Conservation (phyloP, 1,140 invertebrate genomes). For the Lepidotrigona ventralis region DNA sequence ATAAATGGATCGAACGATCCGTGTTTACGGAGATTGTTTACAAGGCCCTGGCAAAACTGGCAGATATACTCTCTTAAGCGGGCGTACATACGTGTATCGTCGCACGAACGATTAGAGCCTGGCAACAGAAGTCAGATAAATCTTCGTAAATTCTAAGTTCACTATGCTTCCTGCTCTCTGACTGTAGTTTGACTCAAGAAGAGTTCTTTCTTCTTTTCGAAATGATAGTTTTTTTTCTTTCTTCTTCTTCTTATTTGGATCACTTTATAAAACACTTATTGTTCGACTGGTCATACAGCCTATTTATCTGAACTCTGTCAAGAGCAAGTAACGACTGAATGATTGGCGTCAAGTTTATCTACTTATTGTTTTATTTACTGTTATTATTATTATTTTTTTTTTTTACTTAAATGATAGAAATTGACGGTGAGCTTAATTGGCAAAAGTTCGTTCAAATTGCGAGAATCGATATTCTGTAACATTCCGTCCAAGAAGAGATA, state of each 20-base stretch:
- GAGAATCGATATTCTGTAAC: not conserved
- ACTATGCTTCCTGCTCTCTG: conserved; percentile 52
- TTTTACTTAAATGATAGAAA: not conserved
- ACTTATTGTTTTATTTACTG: too few relatives aligned
- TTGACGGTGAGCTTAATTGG: too few relatives aligned
- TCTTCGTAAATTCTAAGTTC: conserved; percentile 25
- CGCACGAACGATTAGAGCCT: not conserved
- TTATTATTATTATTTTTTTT: too few relatives aligned
- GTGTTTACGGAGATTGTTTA: conserved; percentile 40
- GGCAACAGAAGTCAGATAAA: conserved; percentile 41
- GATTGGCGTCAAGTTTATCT: too few relatives aligned
- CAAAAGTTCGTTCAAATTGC: too few relatives aligned
- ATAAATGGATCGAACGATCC: conserved; percentile 18
- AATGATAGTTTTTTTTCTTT: not conserved
- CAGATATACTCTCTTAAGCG: conserved; percentile 20
- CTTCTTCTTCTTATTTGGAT: not conserved
- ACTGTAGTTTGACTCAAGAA: not conserved
- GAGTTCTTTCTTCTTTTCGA: conserved; percentile 16
- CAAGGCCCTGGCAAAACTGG: conserved; percentile 18
- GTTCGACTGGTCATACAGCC: not conserved
- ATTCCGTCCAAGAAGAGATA: too few relatives aligned
- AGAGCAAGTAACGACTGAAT: too few relatives aligned
- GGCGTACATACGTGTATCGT: not conserved
- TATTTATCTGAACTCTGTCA: too few relatives aligned
- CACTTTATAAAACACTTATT: not conserved